Evolutionary conservation across 2,888 invertebrate genomes (phyloP), one percentile per base, ranked within the genome.

Genomic region (Cyrtodaria siliqua): DNA sequence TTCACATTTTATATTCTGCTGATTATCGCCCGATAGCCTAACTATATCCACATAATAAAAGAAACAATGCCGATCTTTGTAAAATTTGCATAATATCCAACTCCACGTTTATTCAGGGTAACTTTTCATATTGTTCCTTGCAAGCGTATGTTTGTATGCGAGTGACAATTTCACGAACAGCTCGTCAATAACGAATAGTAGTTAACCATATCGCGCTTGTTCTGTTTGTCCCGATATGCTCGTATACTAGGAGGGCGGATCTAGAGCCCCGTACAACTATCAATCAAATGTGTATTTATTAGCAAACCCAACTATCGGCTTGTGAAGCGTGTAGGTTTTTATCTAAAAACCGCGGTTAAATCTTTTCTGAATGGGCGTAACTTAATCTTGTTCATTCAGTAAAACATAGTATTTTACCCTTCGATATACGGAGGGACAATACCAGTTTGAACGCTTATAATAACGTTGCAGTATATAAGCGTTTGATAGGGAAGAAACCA

Each of bases 351-450:
- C 50, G 50, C 50, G 24, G 50, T 50, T 50, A 50, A 20, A 50
- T 50, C 50, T 50, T 50, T 50, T 50, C 50, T 50, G 20, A 50
- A 50, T 50, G 50, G 50, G 50, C 50, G 50, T 50, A 2, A 24
- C 50, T 50, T 20, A 23, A 50, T 18, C 50, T n/a, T 9, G 23
- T 20, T 50, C 50, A 50, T 50, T 50, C 50, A 50, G 23, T 50
- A 50, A 50, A 50, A 33, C 33, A 33, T 33, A 33, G 33, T 33
- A 33, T 33, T 33, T 33, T 33, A 33, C 12, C 4, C 6, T 12
- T 33, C 33, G 12, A 33, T 33, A 33, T 33, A 33, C 12, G 12
- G 6, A 33, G 33, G 33, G 33, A 33, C 33, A 33, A 33, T 33
- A 12, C 33, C 12, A 33, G 33, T 33, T 33, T 33, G 33, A n/a